Evolutionary conservation across 2,113 vertebrate genomes (phyloP), one percentile per base, ranked within the genome.

Genomic region (Elanus axillaris): DNA sequence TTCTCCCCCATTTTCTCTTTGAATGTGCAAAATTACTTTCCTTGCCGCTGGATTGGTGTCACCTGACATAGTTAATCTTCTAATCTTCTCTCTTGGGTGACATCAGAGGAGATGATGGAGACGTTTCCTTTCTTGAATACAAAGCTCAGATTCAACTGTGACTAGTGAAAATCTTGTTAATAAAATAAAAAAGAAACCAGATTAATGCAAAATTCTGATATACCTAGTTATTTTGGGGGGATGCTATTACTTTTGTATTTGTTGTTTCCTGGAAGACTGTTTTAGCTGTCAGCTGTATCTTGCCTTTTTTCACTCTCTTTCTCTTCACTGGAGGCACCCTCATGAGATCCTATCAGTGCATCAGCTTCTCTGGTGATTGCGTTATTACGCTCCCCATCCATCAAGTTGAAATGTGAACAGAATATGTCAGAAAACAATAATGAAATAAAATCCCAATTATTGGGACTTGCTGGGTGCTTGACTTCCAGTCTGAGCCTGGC

Each of bases 81-180:
- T 95, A 93, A 96, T 97, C 91, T 96, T 86, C 93, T 96, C 86
- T 96, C 94, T 86, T n/a, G 90, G n/a, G 77, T 86, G 88, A 97
- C 93, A 97, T 95, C 86, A 96, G 91, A 96, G 63, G 77, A 96
- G 62, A 74, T 72, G 88, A 94, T 77, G 77, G 85, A 95, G 69
- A 62, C 8, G 2, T 87, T 92, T 91, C 59, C 63, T 67, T 84
- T 94, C 79, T 86, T 36, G 58, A 92, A 91, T 86, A 87, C 34
- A 53, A 94, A 94, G 71, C 74, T 79, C 62, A 47, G 40, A 95
- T 91, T 93, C 73, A 85, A 8, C 58, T 79, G 52, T 87, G 52
- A 84, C 36, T 72, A 8, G 25, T 50, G 19, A 94, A 91, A 90
- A 88, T 59, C 77, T n/a, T 50, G 7, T 15, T 47, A 77, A 48